A percentile compares a stretch with the other conserved stretches of the same genome.
Conservation (phyloP, 2,113 vertebrate genomes). For the Barbus barbus region DNA sequence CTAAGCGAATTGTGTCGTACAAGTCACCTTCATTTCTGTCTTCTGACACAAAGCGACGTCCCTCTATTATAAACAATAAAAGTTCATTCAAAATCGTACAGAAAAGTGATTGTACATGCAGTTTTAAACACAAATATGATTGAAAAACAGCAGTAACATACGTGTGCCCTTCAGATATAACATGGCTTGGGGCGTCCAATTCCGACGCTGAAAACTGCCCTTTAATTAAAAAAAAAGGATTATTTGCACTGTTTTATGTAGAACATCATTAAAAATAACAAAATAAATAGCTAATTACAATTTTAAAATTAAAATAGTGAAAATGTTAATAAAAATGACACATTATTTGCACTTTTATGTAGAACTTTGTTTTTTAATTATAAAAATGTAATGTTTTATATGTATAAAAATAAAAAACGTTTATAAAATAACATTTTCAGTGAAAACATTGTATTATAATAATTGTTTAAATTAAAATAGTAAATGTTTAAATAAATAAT, state of each 20-base stretch:
- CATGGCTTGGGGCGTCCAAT: slow-evolving; percentile 98
- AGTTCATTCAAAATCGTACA: not conserved
- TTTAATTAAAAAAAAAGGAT: slow-evolving; percentile 55
- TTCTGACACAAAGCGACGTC: slow-evolving; percentile 87
- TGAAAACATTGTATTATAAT: no score
- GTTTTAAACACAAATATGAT: not conserved
- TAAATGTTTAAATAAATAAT: not conserved
- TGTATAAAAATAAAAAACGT: no score
- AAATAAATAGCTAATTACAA: not conserved
- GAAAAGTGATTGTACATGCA: not conserved
- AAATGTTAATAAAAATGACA: no score
- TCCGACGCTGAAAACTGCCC: slow-evolving; percentile 85
- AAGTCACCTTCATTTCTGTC: slow-evolving; percentile 82
- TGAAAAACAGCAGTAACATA: slow-evolving; percentile 72
- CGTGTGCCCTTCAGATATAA: slow-evolving; percentile 94
- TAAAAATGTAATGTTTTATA: no score
- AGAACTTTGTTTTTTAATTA: no score
- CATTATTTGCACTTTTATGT: no score
- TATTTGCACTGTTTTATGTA: not conserved
- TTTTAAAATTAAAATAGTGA: not conserved
- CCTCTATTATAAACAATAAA: slow-evolving; percentile 75
- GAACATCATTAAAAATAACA: not conserved
- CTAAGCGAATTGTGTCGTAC: slow-evolving; percentile 79
- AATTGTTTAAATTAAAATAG: no score
- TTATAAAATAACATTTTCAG: no score